A percentile compares a stretch with the other conserved stretches of the same genome.
Conservation (phyloP, 1,140 invertebrate species). For the Cyrtorhinus lividipennis region DNA sequence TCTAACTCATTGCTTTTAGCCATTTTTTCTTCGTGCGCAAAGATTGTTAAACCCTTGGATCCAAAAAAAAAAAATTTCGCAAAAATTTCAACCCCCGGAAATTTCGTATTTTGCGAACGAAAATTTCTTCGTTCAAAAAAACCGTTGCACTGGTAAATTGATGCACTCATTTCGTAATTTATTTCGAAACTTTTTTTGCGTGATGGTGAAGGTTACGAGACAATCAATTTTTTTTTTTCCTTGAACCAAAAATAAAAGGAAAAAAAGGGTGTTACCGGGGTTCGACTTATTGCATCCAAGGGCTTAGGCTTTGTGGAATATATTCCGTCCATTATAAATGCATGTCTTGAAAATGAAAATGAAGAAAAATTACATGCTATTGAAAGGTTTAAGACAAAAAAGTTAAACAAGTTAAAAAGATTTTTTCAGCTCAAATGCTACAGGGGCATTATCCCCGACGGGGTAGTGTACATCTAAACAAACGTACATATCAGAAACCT, state of each 20-base stretch:
- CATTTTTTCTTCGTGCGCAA: constrained; percentile 17
- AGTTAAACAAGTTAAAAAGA: constrained; percentile 17
- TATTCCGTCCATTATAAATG: constrained; percentile 23
- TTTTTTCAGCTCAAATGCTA: constrained; percentile 24
- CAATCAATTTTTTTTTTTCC: constrained; percentile 13
- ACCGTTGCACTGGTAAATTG: constrained; percentile 10
- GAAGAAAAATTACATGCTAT: constrained; percentile 11
- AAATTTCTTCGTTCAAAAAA: neutral
- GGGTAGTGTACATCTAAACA: constrained; percentile 22
- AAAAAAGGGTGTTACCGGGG: constrained; percentile 10
- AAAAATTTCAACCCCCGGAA: neutral
- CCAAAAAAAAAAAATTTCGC: too few species aligned
- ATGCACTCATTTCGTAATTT: constrained; percentile 15
- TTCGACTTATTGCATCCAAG: constrained; percentile 1
- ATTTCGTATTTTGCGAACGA: neutral
- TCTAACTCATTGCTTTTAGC: constrained; percentile 17
- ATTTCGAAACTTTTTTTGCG: neutral
- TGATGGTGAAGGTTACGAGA: neutral
- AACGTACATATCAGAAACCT: constrained; percentile 24
- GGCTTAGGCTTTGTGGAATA: constrained; percentile 22
- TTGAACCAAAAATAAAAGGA: constrained; percentile 10
- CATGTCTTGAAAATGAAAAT: constrained; percentile 21
- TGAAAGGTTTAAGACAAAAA: constrained; percentile 20
- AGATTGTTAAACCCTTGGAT: too few species aligned
- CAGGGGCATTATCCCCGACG: constrained; percentile 21